Evolutionary conservation across 1,140 invertebrate species (phyloP), one percentile per base, ranked within the genome.

Genomic region (Epicauta chinensis): DNA sequence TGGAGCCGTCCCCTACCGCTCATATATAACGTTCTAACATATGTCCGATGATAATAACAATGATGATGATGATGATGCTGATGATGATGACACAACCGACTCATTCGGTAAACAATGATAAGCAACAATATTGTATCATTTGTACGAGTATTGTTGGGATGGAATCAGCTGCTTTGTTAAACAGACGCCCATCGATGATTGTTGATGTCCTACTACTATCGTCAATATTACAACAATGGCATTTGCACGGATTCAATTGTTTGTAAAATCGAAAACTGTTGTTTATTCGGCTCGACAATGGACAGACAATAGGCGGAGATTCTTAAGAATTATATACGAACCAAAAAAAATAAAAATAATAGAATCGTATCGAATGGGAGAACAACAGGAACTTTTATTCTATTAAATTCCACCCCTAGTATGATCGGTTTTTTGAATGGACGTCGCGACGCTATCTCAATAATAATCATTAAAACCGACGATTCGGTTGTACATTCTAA

Each of bases 91-190:
- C 45, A 37, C 14, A 47, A 47, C 16, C 34, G 45, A 47, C 16
- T 47, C 45, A 47, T 47, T 47, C 34, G 15, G 45, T 38, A 47
- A 47, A 47, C 45, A 46, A 35, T 46, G 43, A 46, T 29, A 31
- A 46, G 43, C 43, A 46, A 46, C 43, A 46, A 29, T 46, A 47
- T 47, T 47, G 45, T 47, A 37, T 47, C 45, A 47, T 47, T 47
- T 37, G 45, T 12, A 17, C 14, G 30, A 35, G 35, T 29, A 47
- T 47, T 47, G 41, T 43, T 43, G 2, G 15, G 41, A 43, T 14
- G 11, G 45, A 47, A 47, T 47, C 45, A 47, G 45, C 45, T 47
- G 45, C 45, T 47, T 47, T 47, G 35, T 47, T 23, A 35, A 16
- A 13, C n/a, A 40, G 23, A 23, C 23, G 23, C 23, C 7, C 14